Percentiles rank a stretch among this genome's conserved stretches.
Conservation (phyloP, 2,888 invertebrate species). For the Athalia rosae region DNA sequence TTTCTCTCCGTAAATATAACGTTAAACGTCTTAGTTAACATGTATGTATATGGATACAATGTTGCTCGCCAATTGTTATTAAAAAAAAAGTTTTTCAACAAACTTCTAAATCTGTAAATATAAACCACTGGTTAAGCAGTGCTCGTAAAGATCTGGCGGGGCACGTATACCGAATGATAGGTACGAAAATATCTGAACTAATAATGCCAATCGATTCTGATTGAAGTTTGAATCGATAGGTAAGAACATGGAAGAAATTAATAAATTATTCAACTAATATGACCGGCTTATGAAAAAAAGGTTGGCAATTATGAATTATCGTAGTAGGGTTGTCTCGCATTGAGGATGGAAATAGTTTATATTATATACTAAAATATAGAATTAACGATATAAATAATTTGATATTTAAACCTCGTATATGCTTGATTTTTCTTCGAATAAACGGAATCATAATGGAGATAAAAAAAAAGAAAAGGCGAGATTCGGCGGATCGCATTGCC, state of each 20-base stretch:
- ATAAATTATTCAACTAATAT: neutral
- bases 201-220: neutral
- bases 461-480: conserved; percentile 6
- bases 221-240: conserved; percentile 2
- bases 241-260: neutral
- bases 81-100: neutral
- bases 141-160: neutral
- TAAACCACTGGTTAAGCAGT: neutral
- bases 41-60: neutral
- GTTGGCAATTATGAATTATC: conserved; percentile 14
- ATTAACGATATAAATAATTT: conserved; percentile 5
- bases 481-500: neutral
- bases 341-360: conserved; percentile 15
- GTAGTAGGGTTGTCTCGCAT: neutral
- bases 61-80: conserved; percentile 11
- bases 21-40: too few relatives aligned
- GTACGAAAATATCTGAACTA: conserved; percentile 2
- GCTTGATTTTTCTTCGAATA: neutral
- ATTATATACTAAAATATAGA: neutral
- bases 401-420: conserved; percentile 21
- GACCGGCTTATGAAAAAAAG: neutral
- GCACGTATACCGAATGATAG: neutral
- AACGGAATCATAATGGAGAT: neutral
- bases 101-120: conserved; percentile 12
- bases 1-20: too few relatives aligned